Evolutionary conservation across 2,113 vertebrate species (phyloP).

Genomic region (Rhabdomys dilectus): DNA sequence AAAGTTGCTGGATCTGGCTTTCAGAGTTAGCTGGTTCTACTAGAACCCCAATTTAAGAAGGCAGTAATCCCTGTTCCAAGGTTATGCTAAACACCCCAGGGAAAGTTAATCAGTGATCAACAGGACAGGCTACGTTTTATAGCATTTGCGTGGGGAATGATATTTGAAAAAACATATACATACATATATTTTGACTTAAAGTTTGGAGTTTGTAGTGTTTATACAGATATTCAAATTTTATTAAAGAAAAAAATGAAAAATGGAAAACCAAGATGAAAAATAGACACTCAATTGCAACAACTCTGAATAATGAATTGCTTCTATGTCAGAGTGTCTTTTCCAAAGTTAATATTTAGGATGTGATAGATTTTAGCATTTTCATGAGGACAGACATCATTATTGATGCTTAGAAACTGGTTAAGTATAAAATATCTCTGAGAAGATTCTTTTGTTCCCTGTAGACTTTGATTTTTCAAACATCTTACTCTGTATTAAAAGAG

Average conservation of each 20-base stretch:
- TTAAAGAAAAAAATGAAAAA: constrained; percentile 11
- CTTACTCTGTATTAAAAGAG: background rate
- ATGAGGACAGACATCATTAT: background rate
- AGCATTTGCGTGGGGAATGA: constrained; percentile 26
- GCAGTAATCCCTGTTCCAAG: background rate
- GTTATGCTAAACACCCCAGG: constrained; percentile 1
- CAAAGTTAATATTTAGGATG: constrained; percentile 37
- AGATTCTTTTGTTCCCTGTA: background rate
- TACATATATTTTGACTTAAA: constrained; percentile 27
- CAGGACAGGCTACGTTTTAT: background rate
- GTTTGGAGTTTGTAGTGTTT: constrained; percentile 12
- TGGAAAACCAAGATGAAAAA: constrained; percentile 44
- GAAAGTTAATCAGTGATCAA: constrained; percentile 22
- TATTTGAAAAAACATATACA: background rate
- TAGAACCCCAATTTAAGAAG: background rate
- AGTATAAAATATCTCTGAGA: constrained; percentile 24
- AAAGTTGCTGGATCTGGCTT: background rate
- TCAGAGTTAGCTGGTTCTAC: background rate
- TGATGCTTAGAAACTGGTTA: background rate
- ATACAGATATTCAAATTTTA: constrained; percentile 26
- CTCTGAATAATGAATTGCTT: constrained; percentile 15
- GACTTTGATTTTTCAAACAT: constrained; percentile 44
- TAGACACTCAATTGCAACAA: background rate
- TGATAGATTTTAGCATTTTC: constrained; percentile 1
- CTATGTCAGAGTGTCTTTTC: background rate